Base-by-base conservation (phyloP, 1,140 invertebrate genomes). In the Neodiprion virginianus region DNA sequence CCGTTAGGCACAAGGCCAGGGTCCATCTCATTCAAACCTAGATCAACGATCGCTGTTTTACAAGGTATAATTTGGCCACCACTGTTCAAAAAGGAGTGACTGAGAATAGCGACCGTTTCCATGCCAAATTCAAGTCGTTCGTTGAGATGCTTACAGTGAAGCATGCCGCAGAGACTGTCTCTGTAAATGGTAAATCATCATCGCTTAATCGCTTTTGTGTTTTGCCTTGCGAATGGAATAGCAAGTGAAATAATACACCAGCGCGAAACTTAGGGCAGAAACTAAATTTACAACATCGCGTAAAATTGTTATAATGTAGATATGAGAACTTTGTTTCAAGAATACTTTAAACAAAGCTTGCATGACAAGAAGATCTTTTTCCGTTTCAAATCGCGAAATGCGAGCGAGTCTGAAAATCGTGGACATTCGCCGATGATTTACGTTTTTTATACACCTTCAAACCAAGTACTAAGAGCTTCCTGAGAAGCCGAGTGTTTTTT, bases 41-140 rank as follows among this genome's bases (percentile, higher is more conserved):
- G 89, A 85, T 98, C 97, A 0, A 98, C 93, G 73, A 97, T 93
- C 0, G 96, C 97, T 0, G 95, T 95, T 61, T 96, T 91, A 86
- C 97, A 98, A 0, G 95, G 92, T 74, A 96, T 93, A 71, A 96
- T 94, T 73, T 87, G 90, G 74, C 90, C 92, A 28, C 91, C 90
- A 79, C 91, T 92, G 78, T 94, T 96, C 71, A 96, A 92, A 85
- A 96, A 97, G 14, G 93, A 94, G 76, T 96, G 94, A 0, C 93
- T 94, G 1, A 97, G 87, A 75, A 93, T 93, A 0, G 97, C 92
- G 0, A 97, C 94, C 0, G 94, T 94, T 86, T 98, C 97, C 93
- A 98, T 96, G n/a, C 98, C 98, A 87, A 99, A 99, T 89, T 98
- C 96, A 4, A 99, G 89, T 67, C 94, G 92, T 84, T 99, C 97